These are phyloP conservation scores for Anableps anableps DNA, from an alignment of 2,797 vertebrate species.

Conservation along the genomic window DNA sequence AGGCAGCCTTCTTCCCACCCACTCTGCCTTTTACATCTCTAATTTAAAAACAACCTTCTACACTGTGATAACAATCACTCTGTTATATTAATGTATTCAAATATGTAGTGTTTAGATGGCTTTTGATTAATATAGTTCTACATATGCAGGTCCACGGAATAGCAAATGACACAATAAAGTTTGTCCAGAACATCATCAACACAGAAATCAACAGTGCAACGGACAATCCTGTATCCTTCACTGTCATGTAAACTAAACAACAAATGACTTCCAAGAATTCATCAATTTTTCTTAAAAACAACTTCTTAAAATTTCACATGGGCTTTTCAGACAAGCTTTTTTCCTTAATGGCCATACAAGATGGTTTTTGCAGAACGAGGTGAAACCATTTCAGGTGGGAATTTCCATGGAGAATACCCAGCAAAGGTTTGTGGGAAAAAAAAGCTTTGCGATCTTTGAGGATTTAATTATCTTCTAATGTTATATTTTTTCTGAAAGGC, in stretches of 20 bases:
- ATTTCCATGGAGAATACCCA: constrained; percentile 99
- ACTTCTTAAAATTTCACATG: not conserved
- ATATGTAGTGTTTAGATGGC: not conserved
- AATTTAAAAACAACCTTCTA: not conserved
- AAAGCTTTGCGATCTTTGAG: not conserved
- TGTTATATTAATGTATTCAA: not conserved
- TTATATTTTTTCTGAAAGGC: constrained; percentile 76
- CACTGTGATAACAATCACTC: not conserved
- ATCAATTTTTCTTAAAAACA: constrained; percentile 2
- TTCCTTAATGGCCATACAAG: constrained; percentile 83
- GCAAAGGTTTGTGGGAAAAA: constrained; percentile 83
- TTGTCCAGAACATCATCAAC: constrained; percentile 93
- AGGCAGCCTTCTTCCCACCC: too few species aligned
- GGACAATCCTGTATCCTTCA: constrained; percentile 97
- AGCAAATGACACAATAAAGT: constrained; percentile 93
- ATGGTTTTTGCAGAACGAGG: constrained; percentile 97
- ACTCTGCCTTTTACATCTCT: not conserved
- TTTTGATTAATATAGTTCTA: constrained; percentile 14
- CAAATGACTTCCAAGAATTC: not conserved
- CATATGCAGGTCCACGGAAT: constrained; percentile 90
- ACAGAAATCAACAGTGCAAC: constrained; percentile 98
- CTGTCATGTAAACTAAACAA: not conserved
- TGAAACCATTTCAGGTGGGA: constrained; percentile 98
- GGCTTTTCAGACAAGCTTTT: not conserved
- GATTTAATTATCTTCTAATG: constrained; percentile 14